phyloP scores from a whole-genome alignment of 1,140 invertebrate genomes.

The Bombus vancouverensis region DNA sequence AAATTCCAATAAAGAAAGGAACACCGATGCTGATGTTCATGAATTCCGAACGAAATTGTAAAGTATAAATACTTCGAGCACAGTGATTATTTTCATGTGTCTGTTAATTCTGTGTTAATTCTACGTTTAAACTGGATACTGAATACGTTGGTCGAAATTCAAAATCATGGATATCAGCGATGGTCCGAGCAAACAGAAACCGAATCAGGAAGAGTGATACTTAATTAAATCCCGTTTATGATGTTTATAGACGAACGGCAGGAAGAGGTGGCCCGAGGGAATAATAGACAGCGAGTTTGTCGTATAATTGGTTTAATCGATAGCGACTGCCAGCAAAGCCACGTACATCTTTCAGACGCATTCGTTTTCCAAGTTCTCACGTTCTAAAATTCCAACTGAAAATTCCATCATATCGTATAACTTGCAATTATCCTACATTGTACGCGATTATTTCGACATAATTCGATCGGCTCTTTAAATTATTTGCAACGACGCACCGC shows the following conservation, averaged over 20 bases:
- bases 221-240: constrained; percentile 29
- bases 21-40: no score
- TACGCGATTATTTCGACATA: background rate
- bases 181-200: background rate
- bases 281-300: constrained; percentile 25
- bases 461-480: background rate
- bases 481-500: background rate
- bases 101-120: background rate
- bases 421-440: no score
- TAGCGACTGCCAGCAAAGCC: constrained; percentile 13
- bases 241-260: background rate
- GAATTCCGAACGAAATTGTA: background rate
- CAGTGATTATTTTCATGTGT: background rate
- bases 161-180: background rate
- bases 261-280: background rate
- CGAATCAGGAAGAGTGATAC: constrained; percentile 15
- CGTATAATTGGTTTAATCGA: constrained; percentile 46
- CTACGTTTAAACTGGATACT: background rate
- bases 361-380: constrained; percentile 19
- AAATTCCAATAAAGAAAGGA: background rate
- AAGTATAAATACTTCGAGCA: background rate
- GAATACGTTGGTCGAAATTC: background rate
- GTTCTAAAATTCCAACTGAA: background rate
- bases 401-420: background rate
- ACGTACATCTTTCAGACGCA: constrained; percentile 26